A percentile compares a stretch with the other conserved stretches of the same genome.
Evolutionary conservation across 2,888 invertebrate species (phyloP).

Genomic region (Agelastica alni): DNA sequence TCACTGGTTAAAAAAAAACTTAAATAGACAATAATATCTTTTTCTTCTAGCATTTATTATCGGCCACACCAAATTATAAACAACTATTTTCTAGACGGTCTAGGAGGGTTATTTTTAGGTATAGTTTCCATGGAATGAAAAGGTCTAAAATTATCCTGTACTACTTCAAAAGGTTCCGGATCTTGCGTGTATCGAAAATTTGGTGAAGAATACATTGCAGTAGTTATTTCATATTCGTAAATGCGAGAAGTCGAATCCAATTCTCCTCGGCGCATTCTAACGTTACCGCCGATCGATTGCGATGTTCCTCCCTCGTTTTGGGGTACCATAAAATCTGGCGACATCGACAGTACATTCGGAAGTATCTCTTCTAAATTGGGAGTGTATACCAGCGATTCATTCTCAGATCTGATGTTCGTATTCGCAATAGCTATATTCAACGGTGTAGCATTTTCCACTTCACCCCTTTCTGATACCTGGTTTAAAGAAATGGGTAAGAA

Average conservation of each 20-base stretch:
- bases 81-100: neutral
- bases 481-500: too few species aligned
- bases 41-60: too few species aligned
- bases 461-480: conserved; percentile 1
- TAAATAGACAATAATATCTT: too few species aligned
- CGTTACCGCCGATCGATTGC: too few species aligned
- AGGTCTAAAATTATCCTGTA: neutral
- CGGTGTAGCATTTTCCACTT: neutral
- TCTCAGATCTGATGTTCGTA: too few species aligned
- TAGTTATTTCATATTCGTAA: conserved; percentile 4
- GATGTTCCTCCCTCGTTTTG: too few species aligned
- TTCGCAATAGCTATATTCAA: neutral
- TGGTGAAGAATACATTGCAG: neutral
- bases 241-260: neutral
- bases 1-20: too few species aligned
- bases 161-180: neutral
- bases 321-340: neutral
- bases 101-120: neutral
- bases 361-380: neutral
- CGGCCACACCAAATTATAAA: too few species aligned
- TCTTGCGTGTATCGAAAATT: neutral
- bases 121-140: neutral
- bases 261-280: neutral
- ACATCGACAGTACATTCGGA: neutral
- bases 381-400: too few species aligned